Conservation (phyloP, 2,888 invertebrate genomes). For the Autographa pulchrina region DNA sequence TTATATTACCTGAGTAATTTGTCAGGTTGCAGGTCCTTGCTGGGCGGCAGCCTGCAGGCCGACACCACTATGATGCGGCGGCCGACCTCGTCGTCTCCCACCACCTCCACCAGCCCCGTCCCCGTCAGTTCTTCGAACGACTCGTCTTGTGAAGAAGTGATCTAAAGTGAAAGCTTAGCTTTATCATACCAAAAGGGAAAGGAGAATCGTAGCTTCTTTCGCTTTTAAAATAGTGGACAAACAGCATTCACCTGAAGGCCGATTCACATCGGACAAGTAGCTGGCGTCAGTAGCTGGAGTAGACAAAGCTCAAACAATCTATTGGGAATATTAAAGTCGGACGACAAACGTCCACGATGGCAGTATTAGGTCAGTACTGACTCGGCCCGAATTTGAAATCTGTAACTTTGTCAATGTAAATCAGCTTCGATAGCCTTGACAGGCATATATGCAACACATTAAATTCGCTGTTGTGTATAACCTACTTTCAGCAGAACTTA, state of each 20-base stretch:
- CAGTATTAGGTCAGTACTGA: neutral
- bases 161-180: constrained; percentile 61
- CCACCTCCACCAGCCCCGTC: constrained; percentile 89
- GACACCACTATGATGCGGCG: constrained; percentile 98
- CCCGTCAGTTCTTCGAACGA: constrained; percentile 75
- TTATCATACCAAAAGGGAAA: neutral
- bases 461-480: neutral
- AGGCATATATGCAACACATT: neutral
- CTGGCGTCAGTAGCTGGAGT: no score
- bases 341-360: neutral
- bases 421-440: neutral
- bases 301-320: neutral
- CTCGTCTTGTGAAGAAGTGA: constrained; percentile 73
- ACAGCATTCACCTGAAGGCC: no score
- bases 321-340: neutral
- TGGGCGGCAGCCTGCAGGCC: constrained; percentile 95
- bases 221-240: no score
- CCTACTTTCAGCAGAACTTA: no score
- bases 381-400: neutral
- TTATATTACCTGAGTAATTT: constrained; percentile 76
- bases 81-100: constrained; percentile 93
- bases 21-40: constrained; percentile 92
- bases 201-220: no score
- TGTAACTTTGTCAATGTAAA: neutral
- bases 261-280: no score